Base-by-base conservation (phyloP, 92 coral and sea anemone genomes). In the Palythoa grandiflora region DNA sequence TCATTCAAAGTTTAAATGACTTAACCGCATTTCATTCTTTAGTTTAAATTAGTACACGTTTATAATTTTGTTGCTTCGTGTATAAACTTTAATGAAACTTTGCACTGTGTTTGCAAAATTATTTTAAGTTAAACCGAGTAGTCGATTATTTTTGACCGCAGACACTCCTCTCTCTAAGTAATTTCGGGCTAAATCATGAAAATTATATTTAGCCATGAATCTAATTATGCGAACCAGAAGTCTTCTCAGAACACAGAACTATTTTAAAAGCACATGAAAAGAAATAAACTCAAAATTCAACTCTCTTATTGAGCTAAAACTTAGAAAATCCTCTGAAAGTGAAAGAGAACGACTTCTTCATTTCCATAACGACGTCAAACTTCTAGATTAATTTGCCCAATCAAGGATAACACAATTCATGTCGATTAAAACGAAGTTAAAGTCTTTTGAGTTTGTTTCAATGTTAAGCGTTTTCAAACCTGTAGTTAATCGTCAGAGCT, bases 1-100 rank as follows among this genome's bases (percentile, higher is more conserved):
- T 68, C 35, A 13, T 47, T 48, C 17, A 81, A 38, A 17, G 84
- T 81, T 65, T 66, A 63, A 81, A 66, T 14, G 75, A 1, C 13
- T 19, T 21, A 6, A 65, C 40, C 66, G 19, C 37, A 17, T 65
- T 12, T 51, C n/a, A 80, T 81, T 65, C 19, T 44, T 16, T 3
- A 59, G 59, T 9, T 40, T 21, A 44, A 19, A 61, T 44, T 63
- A n/a, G n/a, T 70, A 36, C 16, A 36, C 10, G n/a, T 17, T n/a
- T 5, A n/a, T 19, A 9, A 63, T n/a, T 20, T 5, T n/a, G 0
- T 3, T 19, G 17, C 36, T 9, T 20, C 8, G 47, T 19, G 21
- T 13, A 6, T 28, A 28, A 5, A 19, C 71, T 70, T 70, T 36
- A 35, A 5, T 38, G 6, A 11, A 3, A 35, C 47, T 13, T 36